These are phyloP conservation scores for Rana temporaria DNA, from an alignment of 2,113 vertebrate genomes.

Conservation along the genomic window DNA sequence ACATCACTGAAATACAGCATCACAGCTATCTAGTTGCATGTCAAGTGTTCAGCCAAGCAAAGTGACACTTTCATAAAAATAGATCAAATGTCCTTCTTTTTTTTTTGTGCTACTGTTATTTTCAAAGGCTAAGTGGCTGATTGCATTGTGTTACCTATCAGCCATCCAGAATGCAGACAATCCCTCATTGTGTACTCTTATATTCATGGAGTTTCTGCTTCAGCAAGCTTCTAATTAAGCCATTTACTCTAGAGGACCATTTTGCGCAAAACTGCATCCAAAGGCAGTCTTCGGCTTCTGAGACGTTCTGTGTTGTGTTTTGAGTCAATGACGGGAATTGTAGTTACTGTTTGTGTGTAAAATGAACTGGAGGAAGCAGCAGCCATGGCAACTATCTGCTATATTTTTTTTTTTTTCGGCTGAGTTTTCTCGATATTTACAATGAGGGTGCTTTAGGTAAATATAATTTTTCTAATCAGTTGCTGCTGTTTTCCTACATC, in stretches of 20 bases:
- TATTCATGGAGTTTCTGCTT: constrained; percentile 45
- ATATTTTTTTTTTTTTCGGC: background rate
- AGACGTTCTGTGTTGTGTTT: background rate
- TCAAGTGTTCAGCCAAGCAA: constrained; percentile 43
- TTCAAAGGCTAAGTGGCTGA: constrained; percentile 27
- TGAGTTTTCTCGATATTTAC: background rate
- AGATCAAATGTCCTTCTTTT: constrained; percentile 39
- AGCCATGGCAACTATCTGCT: background rate
- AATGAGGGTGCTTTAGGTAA: background rate
- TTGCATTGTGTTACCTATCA: constrained; percentile 50
- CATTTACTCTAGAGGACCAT: constrained; percentile 36
- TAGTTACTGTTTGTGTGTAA: background rate
- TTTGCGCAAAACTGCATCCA: constrained; percentile 22
- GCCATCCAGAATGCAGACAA: constrained; percentile 33
- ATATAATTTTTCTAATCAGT: too few species aligned
- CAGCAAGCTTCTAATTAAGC: constrained; percentile 52
- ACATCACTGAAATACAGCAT: constrained; percentile 42
- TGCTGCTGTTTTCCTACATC: too few species aligned
- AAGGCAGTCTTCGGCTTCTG: background rate
- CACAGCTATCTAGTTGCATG: constrained; percentile 49
- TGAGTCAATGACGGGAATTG: background rate
- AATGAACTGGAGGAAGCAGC: background rate
- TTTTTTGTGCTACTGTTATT: constrained; percentile 22
- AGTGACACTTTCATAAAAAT: constrained; percentile 49
- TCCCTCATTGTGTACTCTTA: constrained; percentile 20